Percentiles rank a stretch among this genome's conserved stretches.
Evolutionary conservation across 2,888 invertebrate genomes (phyloP).

Genomic region (Nebria brevicollis): DNA sequence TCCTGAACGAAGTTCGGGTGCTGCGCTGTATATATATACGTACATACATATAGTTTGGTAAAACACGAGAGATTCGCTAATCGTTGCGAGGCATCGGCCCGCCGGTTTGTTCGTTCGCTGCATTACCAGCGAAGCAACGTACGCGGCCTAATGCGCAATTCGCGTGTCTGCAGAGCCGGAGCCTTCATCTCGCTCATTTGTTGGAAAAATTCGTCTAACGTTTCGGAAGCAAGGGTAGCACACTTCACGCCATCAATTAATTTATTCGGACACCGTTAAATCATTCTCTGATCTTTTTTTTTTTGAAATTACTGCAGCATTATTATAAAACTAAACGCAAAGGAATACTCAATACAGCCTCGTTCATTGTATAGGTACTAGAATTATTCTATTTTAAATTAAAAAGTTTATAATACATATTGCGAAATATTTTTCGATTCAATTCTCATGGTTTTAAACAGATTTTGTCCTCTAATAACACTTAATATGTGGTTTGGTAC

Average conservation of each 20-base stretch:
- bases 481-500: neutral
- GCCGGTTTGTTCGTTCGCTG: neutral
- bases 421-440: too few species aligned
- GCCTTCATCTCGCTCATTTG: neutral
- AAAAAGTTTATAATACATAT: too few species aligned
- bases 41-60: neutral
- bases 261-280: neutral
- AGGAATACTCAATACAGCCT: too few species aligned
- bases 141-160: slow-evolving; percentile 17
- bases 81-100: slow-evolving; percentile 8
- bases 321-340: too few species aligned
- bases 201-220: neutral
- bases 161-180: slow-evolving; percentile 10
- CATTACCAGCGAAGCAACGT: slow-evolving; percentile 8
- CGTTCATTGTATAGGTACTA: too few species aligned
- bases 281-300: neutral
- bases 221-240: neutral
- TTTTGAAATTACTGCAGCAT: too few species aligned
- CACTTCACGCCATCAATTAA: slow-evolving; percentile 1
- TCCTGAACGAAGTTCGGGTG: slow-evolving; percentile 3
- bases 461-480: neutral
- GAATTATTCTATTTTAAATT: too few species aligned
- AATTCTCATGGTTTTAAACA: neutral
- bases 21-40: neutral
- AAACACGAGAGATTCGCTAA: slow-evolving; percentile 22